A percentile compares a stretch with the other conserved stretches of the same genome.
Evolutionary conservation across 2,797 vertebrate genomes (phyloP).

Genomic region (Notoglanidium macrostoma): DNA sequence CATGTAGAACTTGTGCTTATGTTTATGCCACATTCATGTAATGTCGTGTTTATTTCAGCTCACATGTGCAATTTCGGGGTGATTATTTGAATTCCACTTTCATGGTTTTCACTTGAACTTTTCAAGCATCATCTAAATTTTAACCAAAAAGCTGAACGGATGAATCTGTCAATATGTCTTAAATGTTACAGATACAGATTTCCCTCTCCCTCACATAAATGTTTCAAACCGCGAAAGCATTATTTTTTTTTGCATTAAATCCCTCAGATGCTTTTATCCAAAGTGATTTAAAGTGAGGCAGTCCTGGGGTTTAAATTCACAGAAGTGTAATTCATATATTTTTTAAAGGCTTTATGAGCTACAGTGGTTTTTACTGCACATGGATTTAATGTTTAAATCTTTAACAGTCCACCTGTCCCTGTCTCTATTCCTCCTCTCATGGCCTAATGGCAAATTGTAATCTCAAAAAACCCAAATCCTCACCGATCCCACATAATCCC

Average conservation of each 20-base stretch:
- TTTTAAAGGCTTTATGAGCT: neutral
- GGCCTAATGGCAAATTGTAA: slow-evolving; percentile 72
- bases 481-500: slow-evolving; percentile 60
- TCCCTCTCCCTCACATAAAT: neutral
- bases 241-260: neutral
- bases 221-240: neutral
- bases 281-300: neutral
- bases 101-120: neutral
- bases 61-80: neutral
- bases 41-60: neutral
- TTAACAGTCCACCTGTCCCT: neutral
- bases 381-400: neutral
- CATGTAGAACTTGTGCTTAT: neutral
- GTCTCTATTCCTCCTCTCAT: slow-evolving; percentile 63
- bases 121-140: neutral
- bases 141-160: neutral
- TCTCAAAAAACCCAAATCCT: slow-evolving; percentile 71
- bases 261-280: slow-evolving; percentile 8
- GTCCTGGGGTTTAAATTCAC: neutral
- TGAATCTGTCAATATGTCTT: neutral
- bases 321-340: neutral
- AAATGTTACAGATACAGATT: neutral
- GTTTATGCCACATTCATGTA: neutral
- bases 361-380: slow-evolving; percentile 5
- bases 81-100: neutral